phyloP scores from a whole-genome alignment of 2,113 vertebrate genomes.

The Calonectris borealis region DNA sequence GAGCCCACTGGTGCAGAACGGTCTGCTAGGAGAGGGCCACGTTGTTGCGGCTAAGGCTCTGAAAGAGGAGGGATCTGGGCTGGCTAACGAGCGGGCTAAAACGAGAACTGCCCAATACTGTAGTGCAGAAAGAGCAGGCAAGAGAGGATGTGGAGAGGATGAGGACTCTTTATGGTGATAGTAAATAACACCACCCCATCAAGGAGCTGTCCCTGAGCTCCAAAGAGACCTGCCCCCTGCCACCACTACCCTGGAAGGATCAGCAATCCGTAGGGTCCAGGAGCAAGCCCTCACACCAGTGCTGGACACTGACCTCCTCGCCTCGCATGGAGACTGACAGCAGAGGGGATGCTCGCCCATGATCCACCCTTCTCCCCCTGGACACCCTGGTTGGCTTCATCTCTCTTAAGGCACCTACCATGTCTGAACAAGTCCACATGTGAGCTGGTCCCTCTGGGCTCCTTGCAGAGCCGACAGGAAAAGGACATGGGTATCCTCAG shows the following conservation, averaged over 20 bases:
- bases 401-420: not conserved
- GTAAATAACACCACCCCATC: not conserved
- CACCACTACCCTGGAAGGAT: not conserved
- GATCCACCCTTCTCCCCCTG: not conserved
- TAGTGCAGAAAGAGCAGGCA: not conserved
- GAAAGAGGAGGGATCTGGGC: not conserved
- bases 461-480: not conserved
- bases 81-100: not conserved
- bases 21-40: not conserved
- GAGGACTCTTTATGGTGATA: accelerated
- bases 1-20: not conserved
- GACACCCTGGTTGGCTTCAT: not conserved
- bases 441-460: not conserved
- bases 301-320: not conserved
- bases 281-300: not conserved
- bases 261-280: not conserved
- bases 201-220: not conserved
- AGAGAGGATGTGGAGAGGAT: not conserved
- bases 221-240: not conserved
- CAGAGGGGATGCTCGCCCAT: accelerated
- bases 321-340: not conserved
- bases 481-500: not conserved
- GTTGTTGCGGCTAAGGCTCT: not conserved
- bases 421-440: not conserved
- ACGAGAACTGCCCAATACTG: not conserved